Percentiles rank a stretch among this genome's conserved stretches.
Evolutionary conservation across 2,113 vertebrate species (phyloP).

Genomic region (Colinus virginianus): DNA sequence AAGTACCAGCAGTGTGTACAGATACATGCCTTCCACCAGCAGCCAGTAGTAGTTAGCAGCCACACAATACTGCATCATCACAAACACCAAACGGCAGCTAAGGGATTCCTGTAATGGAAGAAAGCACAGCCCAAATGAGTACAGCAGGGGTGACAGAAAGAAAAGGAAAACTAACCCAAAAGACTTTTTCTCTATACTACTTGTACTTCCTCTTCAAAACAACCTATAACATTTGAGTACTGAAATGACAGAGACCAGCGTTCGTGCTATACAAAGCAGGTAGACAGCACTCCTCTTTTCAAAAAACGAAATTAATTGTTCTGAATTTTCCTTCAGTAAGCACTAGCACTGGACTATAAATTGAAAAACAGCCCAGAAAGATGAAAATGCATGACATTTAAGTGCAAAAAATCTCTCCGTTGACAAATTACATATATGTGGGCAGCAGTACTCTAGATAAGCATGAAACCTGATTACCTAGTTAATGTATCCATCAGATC

Average conservation of each 20-base stretch:
- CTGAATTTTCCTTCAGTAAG: neutral
- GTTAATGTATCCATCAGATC: neutral
- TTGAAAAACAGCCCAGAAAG: neutral
- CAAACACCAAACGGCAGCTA: conserved; percentile 90
- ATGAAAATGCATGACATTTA: neutral
- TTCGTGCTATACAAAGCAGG: neutral
- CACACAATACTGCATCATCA: conserved; percentile 98
- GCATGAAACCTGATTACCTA: neutral
- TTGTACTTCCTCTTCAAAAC: neutral
- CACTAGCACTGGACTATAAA: neutral
- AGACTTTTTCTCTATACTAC: neutral
- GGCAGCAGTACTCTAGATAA: neutral
- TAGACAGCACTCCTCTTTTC: neutral
- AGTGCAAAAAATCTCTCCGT: neutral
- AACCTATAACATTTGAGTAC: neutral
- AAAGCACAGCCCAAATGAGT: neutral
- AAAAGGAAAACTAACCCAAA: neutral
- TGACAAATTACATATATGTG: neutral
- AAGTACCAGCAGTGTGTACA: conserved; percentile 91
- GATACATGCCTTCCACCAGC: conserved; percentile 95
- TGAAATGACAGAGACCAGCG: neutral
- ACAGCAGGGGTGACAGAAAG: neutral
- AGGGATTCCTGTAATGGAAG: conserved; percentile 80
- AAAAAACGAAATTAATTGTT: neutral
- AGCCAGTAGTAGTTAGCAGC: conserved; percentile 98